phyloP scores from a whole-genome alignment of 2,113 vertebrate genomes.

The Dinomys branickii region DNA sequence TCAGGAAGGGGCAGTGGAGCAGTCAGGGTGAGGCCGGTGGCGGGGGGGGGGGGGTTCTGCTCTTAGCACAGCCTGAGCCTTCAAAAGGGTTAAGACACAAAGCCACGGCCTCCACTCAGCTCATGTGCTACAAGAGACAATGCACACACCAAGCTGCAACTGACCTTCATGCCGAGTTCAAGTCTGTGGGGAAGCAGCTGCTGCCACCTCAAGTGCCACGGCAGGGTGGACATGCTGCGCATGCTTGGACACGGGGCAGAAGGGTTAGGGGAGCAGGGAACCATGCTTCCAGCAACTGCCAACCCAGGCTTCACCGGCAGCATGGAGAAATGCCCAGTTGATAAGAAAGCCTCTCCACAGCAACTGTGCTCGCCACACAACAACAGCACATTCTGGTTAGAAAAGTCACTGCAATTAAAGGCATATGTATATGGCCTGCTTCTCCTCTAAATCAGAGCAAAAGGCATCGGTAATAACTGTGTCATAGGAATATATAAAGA shows the following conservation, averaged over 20 bases:
- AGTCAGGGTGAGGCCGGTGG: too few relatives aligned
- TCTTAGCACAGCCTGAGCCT: not conserved
- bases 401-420: not conserved
- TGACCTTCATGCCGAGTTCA: not conserved
- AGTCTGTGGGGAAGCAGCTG: constrained; percentile 20
- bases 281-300: not conserved
- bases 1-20: not conserved
- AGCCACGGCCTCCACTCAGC: not conserved
- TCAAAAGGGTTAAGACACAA: not conserved
- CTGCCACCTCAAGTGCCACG: not conserved
- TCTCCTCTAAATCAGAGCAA: not conserved
- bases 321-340: not conserved
- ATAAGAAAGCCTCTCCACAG: not conserved
- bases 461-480: not conserved
- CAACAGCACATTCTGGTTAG: not conserved
- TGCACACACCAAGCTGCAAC: not conserved
- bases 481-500: constrained; percentile 12
- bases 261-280: not conserved
- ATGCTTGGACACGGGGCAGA: fast-evolving
- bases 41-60: fast-evolving
- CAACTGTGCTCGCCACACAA: not conserved
- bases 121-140: not conserved
- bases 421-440: not conserved
- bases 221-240: not conserved
- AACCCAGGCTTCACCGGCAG: not conserved